Conservation (phyloP, 1,140 invertebrate genomes). For the Drosophila pandora region DNA sequence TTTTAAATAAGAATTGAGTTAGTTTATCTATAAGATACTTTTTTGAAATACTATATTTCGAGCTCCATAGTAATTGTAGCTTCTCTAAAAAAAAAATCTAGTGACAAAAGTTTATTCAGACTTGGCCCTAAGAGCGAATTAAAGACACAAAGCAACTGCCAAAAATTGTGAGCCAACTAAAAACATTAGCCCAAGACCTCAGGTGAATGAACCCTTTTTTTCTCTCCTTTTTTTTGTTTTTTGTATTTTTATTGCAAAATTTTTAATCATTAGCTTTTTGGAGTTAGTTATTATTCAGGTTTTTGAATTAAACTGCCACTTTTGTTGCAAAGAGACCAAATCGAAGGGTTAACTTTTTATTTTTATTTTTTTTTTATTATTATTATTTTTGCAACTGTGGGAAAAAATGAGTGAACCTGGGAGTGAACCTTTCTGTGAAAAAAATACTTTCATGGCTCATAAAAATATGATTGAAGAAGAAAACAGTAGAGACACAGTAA, state of each 20-base stretch:
- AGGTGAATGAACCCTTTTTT: conserved; percentile 45
- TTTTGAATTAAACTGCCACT: conserved; percentile 15
- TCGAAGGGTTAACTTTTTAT: neutral
- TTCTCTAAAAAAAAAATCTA: no score
- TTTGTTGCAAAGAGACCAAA: conserved; percentile 9
- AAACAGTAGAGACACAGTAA: neutral
- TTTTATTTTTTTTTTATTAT: no score
- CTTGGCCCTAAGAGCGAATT: conserved; percentile 40
- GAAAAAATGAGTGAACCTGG: conserved; percentile 12
- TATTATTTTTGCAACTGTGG: conserved; percentile 1
- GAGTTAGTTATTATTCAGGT: conserved; percentile 35
- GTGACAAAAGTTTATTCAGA: conserved; percentile 10
- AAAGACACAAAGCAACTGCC: conserved; percentile 44
- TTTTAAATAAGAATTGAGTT: no score
- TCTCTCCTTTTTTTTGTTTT: conserved; percentile 25
- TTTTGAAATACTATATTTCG: no score
- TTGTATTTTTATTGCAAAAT: conserved; percentile 55
- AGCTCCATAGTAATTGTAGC: no score
- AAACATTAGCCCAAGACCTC: conserved; percentile 27
- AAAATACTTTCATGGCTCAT: conserved; percentile 53
- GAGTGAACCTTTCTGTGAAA: conserved; percentile 11
- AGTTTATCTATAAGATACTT: no score
- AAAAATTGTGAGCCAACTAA: conserved; percentile 43
- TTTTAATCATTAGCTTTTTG: conserved; percentile 43
- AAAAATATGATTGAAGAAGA: conserved; percentile 29